Evolutionary conservation across 2,888 invertebrate genomes (phyloP).

Genomic region (Lagria hirta): DNA sequence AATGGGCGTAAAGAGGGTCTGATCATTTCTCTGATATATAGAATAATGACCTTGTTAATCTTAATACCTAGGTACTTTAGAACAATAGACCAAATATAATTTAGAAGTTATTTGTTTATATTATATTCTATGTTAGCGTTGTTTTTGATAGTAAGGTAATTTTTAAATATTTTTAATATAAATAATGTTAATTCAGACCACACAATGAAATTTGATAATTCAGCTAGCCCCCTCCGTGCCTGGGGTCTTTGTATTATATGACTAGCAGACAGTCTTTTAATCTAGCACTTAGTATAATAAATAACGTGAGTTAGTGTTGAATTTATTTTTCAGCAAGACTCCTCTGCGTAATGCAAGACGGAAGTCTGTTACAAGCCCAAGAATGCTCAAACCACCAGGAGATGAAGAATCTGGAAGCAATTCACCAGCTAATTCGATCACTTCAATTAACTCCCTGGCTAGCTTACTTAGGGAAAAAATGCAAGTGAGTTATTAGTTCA

Average conservation of each 20-base stretch:
- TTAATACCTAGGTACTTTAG: too few species aligned
- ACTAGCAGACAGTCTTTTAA: slow-evolving; percentile 13
- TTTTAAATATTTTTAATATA: too few species aligned
- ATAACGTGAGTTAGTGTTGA: slow-evolving; percentile 14
- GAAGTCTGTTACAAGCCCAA: slow-evolving; percentile 64
- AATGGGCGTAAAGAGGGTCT: slow-evolving; percentile 12
- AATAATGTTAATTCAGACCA: not conserved
- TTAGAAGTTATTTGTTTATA: too few species aligned
- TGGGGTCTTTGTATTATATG: slow-evolving; percentile 7
- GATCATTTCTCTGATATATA: slow-evolving; percentile 17
- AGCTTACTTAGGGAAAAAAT: slow-evolving; percentile 81
- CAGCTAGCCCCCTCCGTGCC: not conserved
- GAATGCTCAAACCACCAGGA: slow-evolving; percentile 57
- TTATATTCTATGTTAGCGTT: too few species aligned
- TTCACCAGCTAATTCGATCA: slow-evolving; percentile 76
- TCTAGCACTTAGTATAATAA: slow-evolving; percentile 22
- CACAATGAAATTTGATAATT: too few species aligned
- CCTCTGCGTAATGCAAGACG: slow-evolving; percentile 65
- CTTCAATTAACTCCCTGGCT: slow-evolving; percentile 82
- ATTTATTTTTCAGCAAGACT: slow-evolving; percentile 14
- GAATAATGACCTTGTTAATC: slow-evolving; percentile 19
- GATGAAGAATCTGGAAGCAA: slow-evolving; percentile 61
- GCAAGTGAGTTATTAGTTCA: slow-evolving; percentile 68
- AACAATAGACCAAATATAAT: too few species aligned
- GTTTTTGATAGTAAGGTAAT: too few species aligned